Evolutionary conservation across 2,797 vertebrate genomes (phyloP), one percentile per base, ranked within the genome.

Genomic region (Falco naumanni): DNA sequence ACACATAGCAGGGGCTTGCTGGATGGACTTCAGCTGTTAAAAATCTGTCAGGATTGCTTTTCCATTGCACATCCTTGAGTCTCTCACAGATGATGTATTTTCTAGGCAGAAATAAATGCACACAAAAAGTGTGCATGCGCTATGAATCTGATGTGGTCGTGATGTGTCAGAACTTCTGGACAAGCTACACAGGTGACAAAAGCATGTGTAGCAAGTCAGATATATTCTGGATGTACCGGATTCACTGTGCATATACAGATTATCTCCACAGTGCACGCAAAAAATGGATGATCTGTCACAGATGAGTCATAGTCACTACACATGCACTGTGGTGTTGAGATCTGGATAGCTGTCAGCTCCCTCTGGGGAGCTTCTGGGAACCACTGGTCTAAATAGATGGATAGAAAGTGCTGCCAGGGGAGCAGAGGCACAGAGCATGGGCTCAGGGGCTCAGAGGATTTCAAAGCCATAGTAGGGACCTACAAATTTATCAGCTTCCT

Each of bases 281-380:
- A 63, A 77, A 11, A 53, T 22, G 6, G 60, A 83, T 83, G 68
- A 89, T 93, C 89, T 93, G 87, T 85, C 94, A 87, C 78, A 93
- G 78, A 75, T 87, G 90, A 95, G 82, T 57, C 87, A 95, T 77
- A 95, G 90, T 68, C 87, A 54, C 64, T 93, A 80, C 95, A 83
- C n/a, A 41, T 57, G 64, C 87, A 61, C 82, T 31, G 89, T 8
- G 1, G 84, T 3, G 21, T 10, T 89, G 81, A 57, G 71, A 63
- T 71, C 75, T 94, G 84, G 56, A 57, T 84, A 77, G 39, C 78
- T 96, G 92, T 91, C 89, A 95, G 71, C 75, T 91, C 75, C 87
- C 75, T 83, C 90, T 68, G 94, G 93, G 89, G 0, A 79, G 69
- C 54, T 93, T 87, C 81, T 89, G 89, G 60, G 87, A 97, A 16